Evolutionary conservation across 2,113 vertebrate genomes (phyloP).

Genomic region (Toxostoma redivivum): DNA sequence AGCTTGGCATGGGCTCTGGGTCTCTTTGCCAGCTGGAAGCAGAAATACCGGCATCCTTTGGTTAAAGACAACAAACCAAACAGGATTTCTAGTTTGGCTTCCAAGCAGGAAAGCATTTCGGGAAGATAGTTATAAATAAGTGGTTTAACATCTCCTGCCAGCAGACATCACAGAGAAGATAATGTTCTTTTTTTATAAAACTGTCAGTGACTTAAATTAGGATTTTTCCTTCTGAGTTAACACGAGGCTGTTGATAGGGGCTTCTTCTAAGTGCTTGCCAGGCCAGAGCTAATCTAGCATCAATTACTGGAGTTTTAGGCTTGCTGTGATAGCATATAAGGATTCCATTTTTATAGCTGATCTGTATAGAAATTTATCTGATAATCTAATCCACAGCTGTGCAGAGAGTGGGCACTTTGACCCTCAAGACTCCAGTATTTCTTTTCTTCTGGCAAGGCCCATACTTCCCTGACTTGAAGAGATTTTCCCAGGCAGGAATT

Average conservation of each 20-base stretch:
- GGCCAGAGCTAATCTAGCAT: background rate
- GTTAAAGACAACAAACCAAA: slow-evolving; percentile 66
- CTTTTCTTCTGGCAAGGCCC: background rate
- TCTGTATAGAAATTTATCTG: background rate
- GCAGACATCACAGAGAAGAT: slow-evolving; percentile 53
- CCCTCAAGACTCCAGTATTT: background rate
- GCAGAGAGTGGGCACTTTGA: background rate
- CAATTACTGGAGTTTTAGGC: background rate
- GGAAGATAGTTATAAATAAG: slow-evolving; percentile 62
- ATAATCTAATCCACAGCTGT: background rate
- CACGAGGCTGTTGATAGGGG: background rate
- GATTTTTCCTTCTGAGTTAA: slow-evolving; percentile 12
- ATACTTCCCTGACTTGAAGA: background rate
- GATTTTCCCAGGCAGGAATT: background rate
- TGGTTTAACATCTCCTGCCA: slow-evolving; percentile 51
- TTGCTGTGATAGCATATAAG: background rate
- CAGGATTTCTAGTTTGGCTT: slow-evolving; percentile 52
- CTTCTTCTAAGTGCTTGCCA: background rate
- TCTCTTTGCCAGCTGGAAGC: slow-evolving; percentile 52
- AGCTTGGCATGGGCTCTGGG: background rate
- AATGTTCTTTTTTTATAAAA: slow-evolving; percentile 28
- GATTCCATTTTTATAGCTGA: background rate
- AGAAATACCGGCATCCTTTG: slow-evolving; percentile 38
- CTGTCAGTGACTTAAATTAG: slow-evolving; percentile 18
- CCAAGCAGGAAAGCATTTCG: slow-evolving; percentile 25